Evolutionary conservation across 2,888 invertebrate genomes (phyloP).

Genomic region (Cantharis rufa): DNA sequence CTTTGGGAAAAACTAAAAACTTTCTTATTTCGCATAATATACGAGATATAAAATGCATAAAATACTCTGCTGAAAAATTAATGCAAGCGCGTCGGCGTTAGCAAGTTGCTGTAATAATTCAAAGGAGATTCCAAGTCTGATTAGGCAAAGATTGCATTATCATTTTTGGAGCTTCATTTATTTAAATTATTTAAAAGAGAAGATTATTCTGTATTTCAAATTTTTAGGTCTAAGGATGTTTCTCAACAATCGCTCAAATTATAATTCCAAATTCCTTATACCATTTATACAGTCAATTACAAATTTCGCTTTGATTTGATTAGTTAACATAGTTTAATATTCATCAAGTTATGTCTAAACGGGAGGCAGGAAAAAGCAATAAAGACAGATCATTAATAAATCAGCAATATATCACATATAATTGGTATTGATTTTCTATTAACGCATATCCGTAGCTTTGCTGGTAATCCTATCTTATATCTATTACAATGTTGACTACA

Average conservation of each 20-base stretch:
- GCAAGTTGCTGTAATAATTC: not conserved
- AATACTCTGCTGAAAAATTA: not conserved
- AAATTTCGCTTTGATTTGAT: not conserved
- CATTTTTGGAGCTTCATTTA: not conserved
- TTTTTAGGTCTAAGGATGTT: not conserved
- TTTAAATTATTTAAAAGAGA: not conserved
- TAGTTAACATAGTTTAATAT: slow-evolving; percentile 4
- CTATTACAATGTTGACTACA: slow-evolving; percentile 54
- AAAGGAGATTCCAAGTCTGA: not conserved
- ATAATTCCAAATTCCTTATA: not conserved
- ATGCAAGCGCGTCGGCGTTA: no score
- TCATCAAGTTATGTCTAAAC: slow-evolving; percentile 3
- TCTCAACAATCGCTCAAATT: not conserved
- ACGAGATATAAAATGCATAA: not conserved
- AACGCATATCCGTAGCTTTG: slow-evolving; percentile 34
- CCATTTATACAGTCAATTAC: not conserved
- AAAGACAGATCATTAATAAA: slow-evolving; percentile 44
- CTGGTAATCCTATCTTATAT: slow-evolving; percentile 47
- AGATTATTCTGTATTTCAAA: not conserved
- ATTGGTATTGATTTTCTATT: slow-evolving; percentile 53
- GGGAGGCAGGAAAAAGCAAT: slow-evolving; percentile 13
- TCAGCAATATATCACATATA: slow-evolving; percentile 49
- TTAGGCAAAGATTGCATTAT: not conserved
- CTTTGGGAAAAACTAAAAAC: not conserved
- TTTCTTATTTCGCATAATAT: not conserved